A percentile compares a stretch with the other conserved stretches of the same genome.
Conservation (phyloP, 2,113 vertebrate genomes). For the Cavia aperea region DNA sequence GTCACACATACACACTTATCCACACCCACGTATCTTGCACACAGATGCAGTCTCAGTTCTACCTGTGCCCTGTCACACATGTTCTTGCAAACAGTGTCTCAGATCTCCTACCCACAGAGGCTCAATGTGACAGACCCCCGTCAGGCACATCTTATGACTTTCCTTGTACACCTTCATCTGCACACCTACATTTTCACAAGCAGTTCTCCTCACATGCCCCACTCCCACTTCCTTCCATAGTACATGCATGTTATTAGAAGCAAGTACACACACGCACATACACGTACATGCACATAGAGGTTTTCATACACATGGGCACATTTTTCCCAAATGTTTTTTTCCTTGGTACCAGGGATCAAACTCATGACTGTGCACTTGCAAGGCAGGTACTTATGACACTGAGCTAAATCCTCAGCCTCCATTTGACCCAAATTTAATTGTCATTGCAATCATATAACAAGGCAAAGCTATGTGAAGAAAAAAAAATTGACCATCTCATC, state of each 20-base stretch:
- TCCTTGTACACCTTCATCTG: background rate
- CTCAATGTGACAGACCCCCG: background rate
- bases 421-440: background rate
- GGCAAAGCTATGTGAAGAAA: background rate
- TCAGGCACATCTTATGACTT: background rate
- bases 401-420: too few species aligned
- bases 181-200: background rate
- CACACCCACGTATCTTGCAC: too few species aligned
- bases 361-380: too few species aligned
- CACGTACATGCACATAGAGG: background rate
- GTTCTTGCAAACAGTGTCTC: background rate
- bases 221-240: background rate
- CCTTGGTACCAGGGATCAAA: too few species aligned
- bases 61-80: background rate
- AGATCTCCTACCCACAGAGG: background rate
- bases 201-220: background rate
- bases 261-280: background rate
- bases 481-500: background rate
- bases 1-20: background rate
- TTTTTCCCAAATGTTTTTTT: background rate
- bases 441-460: background rate
- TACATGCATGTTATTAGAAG: background rate
- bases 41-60: background rate
- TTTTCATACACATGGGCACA: background rate
- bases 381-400: too few species aligned